Evolutionary conservation across 2,113 vertebrate species (phyloP), one percentile per base, ranked within the genome.

Genomic region (Piaya cayana): DNA sequence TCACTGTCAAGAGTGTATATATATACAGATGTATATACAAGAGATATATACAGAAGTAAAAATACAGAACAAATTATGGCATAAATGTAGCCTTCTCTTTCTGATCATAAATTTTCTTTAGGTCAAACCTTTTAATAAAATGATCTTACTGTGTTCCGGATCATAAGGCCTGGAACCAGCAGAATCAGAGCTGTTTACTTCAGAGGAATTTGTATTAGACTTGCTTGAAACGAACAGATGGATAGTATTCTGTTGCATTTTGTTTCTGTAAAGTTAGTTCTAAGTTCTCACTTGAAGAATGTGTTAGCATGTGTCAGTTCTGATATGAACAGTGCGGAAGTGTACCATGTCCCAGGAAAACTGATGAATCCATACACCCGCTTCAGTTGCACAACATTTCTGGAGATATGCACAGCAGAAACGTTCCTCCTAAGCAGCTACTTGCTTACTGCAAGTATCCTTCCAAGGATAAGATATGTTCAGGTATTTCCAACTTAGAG

Each of bases 261-360:
- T 92, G 55, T 26, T 60, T 68, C 77, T 74, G 27, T n/a, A 22
- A 74, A 84, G 45, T 78, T 62, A 49, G 4, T 55, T 80, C 1
- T 37, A 59, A 75, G 25, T 67, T 62, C 52, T 43, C 78, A 56
- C 30, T 42, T 59, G 65, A 79, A 83, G 19, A 69, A 78, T 12
- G 18, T 4, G 6, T 85, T 71, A 19, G 42, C 0, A 0, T 58
- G 27, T 79, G 29, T 68, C 56, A 12, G 37, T 29, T 63, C 68
- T 77, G 49, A n/a, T 39, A 15, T 36, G 18, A 60, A 49, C 11
- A 8, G 63, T 52, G 45, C 53, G 53, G 18, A 82, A 26, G 6
- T 23, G 10, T 56, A 17, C 45, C 2, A 1, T 60, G 36, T 14
- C 23, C 22, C 1, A 3, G 52, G 67, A 79, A 76, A 79, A 36